Percentiles rank a stretch among this genome's conserved stretches.
Conservation (phyloP, 2,113 vertebrate genomes). For the Eulacestoma nigropectus region DNA sequence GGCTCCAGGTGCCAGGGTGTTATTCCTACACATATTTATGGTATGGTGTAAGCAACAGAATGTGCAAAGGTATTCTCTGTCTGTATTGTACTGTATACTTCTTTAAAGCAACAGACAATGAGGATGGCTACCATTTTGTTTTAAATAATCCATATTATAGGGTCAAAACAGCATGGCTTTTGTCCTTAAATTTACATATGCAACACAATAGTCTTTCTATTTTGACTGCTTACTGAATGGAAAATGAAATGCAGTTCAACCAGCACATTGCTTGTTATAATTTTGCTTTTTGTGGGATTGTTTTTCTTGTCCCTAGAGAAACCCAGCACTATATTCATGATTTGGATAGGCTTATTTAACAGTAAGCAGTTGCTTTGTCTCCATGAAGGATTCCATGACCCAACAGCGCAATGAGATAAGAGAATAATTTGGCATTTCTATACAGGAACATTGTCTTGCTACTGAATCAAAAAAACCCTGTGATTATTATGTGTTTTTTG, state of each 20-base stretch:
- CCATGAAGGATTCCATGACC: background rate
- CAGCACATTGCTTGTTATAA: background rate
- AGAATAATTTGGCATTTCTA: background rate
- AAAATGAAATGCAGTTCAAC: background rate
- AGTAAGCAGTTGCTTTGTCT: background rate
- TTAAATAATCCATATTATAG: background rate
- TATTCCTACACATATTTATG: background rate
- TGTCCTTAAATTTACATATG: background rate
- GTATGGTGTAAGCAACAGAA: background rate
- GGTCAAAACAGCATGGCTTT: background rate
- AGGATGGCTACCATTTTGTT: background rate
- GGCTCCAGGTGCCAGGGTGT: background rate
- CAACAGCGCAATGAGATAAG: background rate
- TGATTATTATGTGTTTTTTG: background rate
- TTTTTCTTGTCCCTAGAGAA: constrained; percentile 9
- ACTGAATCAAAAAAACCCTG: background rate
- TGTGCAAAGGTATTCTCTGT: background rate
- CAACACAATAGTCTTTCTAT: background rate
- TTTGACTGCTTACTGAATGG: background rate
- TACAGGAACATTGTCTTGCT: background rate
- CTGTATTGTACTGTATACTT: background rate
- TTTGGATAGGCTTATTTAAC: background rate
- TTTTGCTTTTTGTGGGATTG: background rate
- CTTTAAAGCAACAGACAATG: background rate
- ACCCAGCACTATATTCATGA: background rate